Percentiles rank a stretch among this genome's conserved stretches.
These are phyloP conservation scores for Chloromyia formosa DNA, from an alignment of 2,888 invertebrate genomes.

Conservation along the genomic window DNA sequence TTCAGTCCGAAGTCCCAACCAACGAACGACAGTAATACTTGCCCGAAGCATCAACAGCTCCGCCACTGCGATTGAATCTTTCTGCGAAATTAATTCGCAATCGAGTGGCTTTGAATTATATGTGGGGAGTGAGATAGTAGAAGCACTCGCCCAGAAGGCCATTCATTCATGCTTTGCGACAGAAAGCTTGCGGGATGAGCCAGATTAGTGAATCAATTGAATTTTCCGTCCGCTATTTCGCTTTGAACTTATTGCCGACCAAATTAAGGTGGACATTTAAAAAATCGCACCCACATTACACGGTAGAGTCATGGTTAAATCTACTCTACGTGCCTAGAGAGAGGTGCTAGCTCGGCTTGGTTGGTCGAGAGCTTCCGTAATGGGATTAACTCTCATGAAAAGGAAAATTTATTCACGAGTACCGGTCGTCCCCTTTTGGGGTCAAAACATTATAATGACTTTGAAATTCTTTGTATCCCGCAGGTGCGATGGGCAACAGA, in stretches of 20 bases:
- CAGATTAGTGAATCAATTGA: slow-evolving; percentile 18
- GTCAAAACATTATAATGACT: slow-evolving; percentile 16
- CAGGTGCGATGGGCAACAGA: not conserved
- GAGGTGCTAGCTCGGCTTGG: too few species aligned
- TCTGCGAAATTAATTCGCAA: slow-evolving; percentile 24
- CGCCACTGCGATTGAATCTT: slow-evolving; percentile 1
- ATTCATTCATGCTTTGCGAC: slow-evolving; percentile 1
- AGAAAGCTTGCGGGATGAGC: slow-evolving; percentile 6
- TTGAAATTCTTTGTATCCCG: slow-evolving; percentile 2
- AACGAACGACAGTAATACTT: not conserved
- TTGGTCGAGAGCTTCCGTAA: not conserved
- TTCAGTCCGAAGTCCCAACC: too few species aligned
- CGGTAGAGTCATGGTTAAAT: not conserved
- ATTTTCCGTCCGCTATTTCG: slow-evolving; percentile 2
- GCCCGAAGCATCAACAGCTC: not conserved
- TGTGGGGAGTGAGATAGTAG: not conserved
- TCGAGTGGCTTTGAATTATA: slow-evolving; percentile 4
- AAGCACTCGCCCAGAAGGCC: not conserved
- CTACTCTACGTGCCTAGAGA: not conserved
- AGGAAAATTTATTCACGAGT: slow-evolving; percentile 1
- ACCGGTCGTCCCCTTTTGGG: not conserved
- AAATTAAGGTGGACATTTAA: slow-evolving; percentile 4
- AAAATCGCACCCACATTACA: not conserved
- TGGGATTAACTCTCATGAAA: slow-evolving; percentile 5
- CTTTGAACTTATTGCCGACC: not conserved